Evolutionary conservation across 2,888 invertebrate genomes (phyloP).

Genomic region (Amphipoea lucens): DNA sequence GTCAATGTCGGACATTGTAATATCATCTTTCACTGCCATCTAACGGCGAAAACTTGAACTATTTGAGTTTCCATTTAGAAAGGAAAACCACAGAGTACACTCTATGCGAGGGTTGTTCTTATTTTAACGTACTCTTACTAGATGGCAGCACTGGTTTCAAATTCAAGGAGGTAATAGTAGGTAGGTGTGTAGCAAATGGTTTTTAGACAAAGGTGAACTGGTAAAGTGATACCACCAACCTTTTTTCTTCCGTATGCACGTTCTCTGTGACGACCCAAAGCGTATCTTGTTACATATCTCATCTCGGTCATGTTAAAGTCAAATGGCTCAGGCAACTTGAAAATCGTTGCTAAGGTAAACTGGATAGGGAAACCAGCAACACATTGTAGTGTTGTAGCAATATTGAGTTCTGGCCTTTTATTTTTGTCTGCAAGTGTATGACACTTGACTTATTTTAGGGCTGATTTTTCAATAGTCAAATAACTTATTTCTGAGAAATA

Average conservation of each 20-base stretch:
- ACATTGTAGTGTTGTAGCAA: not conserved
- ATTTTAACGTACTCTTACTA: not conserved
- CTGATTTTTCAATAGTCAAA: too few relatives aligned
- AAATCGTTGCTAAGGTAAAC: not conserved
- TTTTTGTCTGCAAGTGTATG: not conserved
- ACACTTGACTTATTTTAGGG: not conserved
- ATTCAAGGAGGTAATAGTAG: not conserved
- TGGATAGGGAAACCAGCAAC: not conserved
- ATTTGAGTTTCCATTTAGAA: not conserved
- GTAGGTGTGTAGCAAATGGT: not conserved
- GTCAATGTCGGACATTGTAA: not conserved
- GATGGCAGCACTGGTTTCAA: conserved; percentile 36
- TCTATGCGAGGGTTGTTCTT: not conserved
- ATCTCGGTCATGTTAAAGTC: not conserved
- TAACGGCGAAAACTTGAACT: not conserved
- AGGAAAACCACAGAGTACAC: accelerated
- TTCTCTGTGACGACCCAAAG: not conserved
- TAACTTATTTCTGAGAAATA: too few relatives aligned
- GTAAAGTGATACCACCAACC: too few relatives aligned
- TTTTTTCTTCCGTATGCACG: not conserved
- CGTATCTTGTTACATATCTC: not conserved
- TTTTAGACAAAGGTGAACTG: not conserved
- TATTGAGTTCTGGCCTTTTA: not conserved
- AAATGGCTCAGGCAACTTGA: not conserved
- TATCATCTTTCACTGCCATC: conserved; percentile 11